phyloP scores from a whole-genome alignment of 1,140 invertebrate species.

The Philaenus spumarius region DNA sequence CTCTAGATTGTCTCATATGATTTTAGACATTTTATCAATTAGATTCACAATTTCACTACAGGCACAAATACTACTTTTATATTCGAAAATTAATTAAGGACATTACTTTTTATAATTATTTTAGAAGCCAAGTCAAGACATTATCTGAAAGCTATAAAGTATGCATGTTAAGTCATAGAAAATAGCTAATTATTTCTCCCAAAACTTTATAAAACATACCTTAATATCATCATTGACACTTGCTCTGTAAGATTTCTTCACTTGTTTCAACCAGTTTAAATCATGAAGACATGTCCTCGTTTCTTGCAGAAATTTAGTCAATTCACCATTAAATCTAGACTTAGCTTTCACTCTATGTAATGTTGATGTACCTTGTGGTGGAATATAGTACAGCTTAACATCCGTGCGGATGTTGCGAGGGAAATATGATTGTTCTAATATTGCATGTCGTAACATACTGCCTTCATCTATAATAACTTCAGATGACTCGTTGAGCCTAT shows the following conservation, averaged over 20 bases:
- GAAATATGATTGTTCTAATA: constrained; percentile 11
- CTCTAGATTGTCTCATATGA: too few relatives aligned
- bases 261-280: constrained; percentile 18
- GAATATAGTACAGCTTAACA: not conserved
- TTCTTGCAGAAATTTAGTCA: constrained; percentile 18
- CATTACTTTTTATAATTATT: too few relatives aligned
- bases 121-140: too few relatives aligned
- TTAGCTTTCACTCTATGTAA: not conserved
- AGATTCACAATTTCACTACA: too few relatives aligned
- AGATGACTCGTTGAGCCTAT: constrained; percentile 11
- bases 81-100: too few relatives aligned
- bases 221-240: constrained; percentile 13
- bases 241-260: constrained; percentile 13
- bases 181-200: too few relatives aligned
- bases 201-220: not conserved
- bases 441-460: constrained; percentile 15
- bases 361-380: not conserved
- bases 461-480: constrained; percentile 19
- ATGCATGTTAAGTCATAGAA: too few relatives aligned
- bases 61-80: too few relatives aligned
- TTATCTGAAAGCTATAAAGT: too few relatives aligned
- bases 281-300: constrained; percentile 20
- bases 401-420: not conserved
- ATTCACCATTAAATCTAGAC: constrained; percentile 3
- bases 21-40: too few relatives aligned